Evolutionary conservation across 2,797 vertebrate species (phyloP), one percentile per base, ranked within the genome.

Genomic region (Melanogrammus aeglefinus): DNA sequence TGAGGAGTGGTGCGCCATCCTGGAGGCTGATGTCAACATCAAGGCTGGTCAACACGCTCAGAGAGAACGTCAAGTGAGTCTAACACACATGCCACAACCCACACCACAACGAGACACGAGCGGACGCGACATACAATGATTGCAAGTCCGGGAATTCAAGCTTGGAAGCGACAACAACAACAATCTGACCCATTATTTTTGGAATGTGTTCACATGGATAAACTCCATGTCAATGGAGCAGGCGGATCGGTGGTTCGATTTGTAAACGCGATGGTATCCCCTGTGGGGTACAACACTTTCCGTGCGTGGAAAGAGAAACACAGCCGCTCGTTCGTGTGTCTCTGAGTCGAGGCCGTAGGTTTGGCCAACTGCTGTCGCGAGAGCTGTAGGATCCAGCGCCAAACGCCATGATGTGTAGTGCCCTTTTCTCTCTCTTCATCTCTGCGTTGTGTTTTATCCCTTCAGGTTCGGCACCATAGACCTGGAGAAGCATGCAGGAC

Each of bases 11-110:
- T 99, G 98, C 0, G 98, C 98, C 82, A 91, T 99, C 83, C 91
- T 99, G 81, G 98, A 99, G 95, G 97, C 97, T 27, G 98, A 99
- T 84, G 98, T 99, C 78, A 99, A 99, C 92, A 98, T 99, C 91
- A 98, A 97, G n/a, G 86, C 92, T 99, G 88, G 97, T 99, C 85
- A 99, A 99, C 85, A 97, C 98, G 87, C 95, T 99, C 79, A 92
- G 98, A 93, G 98, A 99, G 93, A 99, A 99, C 89, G 98, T 99
- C 90, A 99, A 98, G 98, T 99, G 93, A 95, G 97, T 33, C 38
- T 9, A 39, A 57, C 71, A 29, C 71, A 73, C 41, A 29, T 41
- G 97, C 24, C 0, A 38, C 31, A 44, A 76, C 13, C 35, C 8
- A 63, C 75, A 35, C 16, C n/a, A 36, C 47, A 16, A 38, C 31